Percentiles rank a stretch among this genome's conserved stretches.
Evolutionary conservation across 2,888 invertebrate genomes (phyloP).

Genomic region (Melitaea athalia): DNA sequence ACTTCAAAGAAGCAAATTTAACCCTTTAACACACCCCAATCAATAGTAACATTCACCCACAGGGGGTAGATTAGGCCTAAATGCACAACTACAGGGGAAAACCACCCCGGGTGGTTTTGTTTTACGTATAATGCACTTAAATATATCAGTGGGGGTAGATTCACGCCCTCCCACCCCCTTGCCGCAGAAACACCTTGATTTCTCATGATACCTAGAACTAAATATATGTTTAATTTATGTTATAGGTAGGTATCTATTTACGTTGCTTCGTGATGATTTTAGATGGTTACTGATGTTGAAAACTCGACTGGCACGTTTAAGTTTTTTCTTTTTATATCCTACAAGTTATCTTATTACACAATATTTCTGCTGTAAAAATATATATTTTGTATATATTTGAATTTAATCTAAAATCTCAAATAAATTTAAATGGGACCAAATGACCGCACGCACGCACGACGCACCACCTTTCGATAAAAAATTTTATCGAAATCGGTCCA

Average conservation of each 20-base stretch:
- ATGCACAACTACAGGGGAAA: constrained; percentile 73
- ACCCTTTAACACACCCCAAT: constrained; percentile 58
- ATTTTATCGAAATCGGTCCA: no score
- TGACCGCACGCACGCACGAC: no score
- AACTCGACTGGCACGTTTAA: not conserved
- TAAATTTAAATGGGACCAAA: no score
- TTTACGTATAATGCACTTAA: constrained; percentile 76
- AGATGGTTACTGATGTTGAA: not conserved
- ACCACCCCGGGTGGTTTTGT: constrained; percentile 59
- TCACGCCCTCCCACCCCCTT: constrained; percentile 43
- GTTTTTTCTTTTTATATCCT: no score
- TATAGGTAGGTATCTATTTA: not conserved
- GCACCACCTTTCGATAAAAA: no score
- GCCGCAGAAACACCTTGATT: constrained; percentile 65
- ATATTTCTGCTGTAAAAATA: no score
- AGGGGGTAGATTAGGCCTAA: constrained; percentile 63
- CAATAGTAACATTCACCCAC: constrained; percentile 57
- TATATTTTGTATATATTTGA: no score
- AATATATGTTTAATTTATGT: constrained; percentile 13
- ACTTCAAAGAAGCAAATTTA: constrained; percentile 50
- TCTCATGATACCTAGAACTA: constrained; percentile 57
- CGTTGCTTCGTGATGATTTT: not conserved
- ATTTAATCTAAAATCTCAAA: no score
- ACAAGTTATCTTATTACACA: no score
- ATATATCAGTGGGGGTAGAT: constrained; percentile 58